These are phyloP conservation scores for Pocillopora meandrina DNA, from an alignment of 92 coral and sea anemone species.

Conservation along the genomic window DNA sequence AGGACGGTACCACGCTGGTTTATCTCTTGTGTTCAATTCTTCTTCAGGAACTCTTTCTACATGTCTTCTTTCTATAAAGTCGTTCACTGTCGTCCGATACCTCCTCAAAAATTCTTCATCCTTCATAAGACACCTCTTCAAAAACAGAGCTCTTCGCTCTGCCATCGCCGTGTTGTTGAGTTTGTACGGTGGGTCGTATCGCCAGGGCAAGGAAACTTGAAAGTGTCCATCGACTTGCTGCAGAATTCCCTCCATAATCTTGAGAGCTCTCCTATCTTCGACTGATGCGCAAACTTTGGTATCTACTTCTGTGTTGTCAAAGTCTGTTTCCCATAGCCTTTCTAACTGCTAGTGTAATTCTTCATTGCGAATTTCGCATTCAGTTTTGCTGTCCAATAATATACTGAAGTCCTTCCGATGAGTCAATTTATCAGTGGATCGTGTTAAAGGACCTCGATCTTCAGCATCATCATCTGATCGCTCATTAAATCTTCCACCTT, in stretches of 20 bases:
- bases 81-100: conserved; percentile 55
- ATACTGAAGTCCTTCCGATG: neutral
- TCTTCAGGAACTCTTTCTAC: conserved; percentile 34
- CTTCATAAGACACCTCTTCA: conserved; percentile 55
- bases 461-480: neutral
- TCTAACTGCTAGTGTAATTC: too few relatives aligned
- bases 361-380: neutral
- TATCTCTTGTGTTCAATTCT: conserved; percentile 6
- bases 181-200: conserved; percentile 50
- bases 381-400: neutral
- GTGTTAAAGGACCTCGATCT: neutral
- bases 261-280: too few relatives aligned
- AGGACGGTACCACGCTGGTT: conserved; percentile 22
- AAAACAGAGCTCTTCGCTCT: conserved; percentile 42
- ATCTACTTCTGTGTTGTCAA: too few relatives aligned
- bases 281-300: too few relatives aligned
- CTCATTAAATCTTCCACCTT: too few relatives aligned
- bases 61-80: conserved; percentile 53
- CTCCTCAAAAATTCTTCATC: conserved; percentile 47
- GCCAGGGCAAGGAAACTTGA: conserved; percentile 69
- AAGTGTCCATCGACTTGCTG: conserved; percentile 46
- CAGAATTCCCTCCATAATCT: conserved; percentile 21
- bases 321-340: too few relatives aligned
- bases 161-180: conserved; percentile 63
- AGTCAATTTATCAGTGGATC: neutral